Conservation (phyloP, 2,113 vertebrate species). For the Condylura cristata region DNA sequence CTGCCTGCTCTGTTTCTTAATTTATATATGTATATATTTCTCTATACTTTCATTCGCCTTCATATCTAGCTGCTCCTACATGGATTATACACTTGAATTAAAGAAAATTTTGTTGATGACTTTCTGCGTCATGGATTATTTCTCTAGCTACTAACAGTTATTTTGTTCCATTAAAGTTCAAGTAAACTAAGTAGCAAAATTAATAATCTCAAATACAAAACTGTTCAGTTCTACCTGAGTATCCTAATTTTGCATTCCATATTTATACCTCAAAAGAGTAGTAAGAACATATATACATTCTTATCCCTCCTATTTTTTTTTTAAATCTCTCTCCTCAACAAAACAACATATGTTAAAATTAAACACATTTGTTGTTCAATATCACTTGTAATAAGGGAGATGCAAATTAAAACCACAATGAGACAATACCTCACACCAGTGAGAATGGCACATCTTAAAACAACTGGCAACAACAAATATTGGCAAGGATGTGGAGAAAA, state of each 20-base stretch:
- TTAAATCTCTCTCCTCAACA: not conserved
- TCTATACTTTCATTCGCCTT: not conserved
- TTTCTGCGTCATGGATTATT: constrained; percentile 23
- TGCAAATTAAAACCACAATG: too few relatives aligned
- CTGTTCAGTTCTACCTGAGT: not conserved
- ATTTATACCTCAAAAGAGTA: not conserved
- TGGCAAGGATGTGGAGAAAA: too few relatives aligned
- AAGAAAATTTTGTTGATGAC: not conserved
- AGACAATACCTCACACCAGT: too few relatives aligned
- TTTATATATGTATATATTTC: not conserved
- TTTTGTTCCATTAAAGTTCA: not conserved
- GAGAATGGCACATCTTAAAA: too few relatives aligned
- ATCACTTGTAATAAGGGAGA: too few relatives aligned
- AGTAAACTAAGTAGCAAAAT: not conserved
- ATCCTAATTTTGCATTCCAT: not conserved
- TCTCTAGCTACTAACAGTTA: constrained; percentile 9
- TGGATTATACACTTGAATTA: not conserved
- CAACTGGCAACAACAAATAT: too few relatives aligned
- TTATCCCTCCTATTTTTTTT: not conserved
- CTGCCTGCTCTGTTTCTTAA: constrained; percentile 28
- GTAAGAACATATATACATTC: not conserved
- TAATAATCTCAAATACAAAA: not conserved
- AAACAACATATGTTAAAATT: constrained; percentile 17
- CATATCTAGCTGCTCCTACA: not conserved
- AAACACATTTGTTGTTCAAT: accelerated